Evolutionary conservation across 2,888 invertebrate species (phyloP).

Genomic region (Mesorhabditis belari): DNA sequence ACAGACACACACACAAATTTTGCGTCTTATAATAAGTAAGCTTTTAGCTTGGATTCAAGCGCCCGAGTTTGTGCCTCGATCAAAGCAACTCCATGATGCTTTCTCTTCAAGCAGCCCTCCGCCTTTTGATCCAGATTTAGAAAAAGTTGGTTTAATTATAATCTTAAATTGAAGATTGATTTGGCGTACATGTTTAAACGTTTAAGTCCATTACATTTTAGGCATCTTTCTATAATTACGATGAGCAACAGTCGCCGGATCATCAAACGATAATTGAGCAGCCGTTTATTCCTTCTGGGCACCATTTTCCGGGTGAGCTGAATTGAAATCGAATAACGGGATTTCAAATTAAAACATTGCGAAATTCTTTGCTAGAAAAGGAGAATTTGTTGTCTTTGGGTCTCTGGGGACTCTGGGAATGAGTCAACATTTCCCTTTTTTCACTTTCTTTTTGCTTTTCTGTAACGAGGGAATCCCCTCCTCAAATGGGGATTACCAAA

Average conservation of each 20-base stretch:
- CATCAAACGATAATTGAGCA: background rate
- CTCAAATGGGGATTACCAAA: background rate
- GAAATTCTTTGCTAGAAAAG: background rate
- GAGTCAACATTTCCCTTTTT: background rate
- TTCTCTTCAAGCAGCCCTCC: constrained; percentile 5
- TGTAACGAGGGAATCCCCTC: background rate
- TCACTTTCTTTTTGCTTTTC: background rate
- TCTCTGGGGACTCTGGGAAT: background rate
- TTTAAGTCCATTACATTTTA: no score
- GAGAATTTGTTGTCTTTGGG: no score
- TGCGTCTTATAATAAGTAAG: no score
- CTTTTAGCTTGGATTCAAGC: constrained; percentile 40
- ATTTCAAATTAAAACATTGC: background rate
- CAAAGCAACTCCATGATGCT: constrained; percentile 18
- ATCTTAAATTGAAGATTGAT: background rate
- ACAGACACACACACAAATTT: no score
- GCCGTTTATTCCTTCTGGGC: background rate
- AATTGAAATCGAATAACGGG: no score
- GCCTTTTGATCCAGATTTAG: background rate
- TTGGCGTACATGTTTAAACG: background rate
- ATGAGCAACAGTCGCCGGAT: no score
- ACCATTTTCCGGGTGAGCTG: background rate
- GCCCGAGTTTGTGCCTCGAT: constrained; percentile 36
- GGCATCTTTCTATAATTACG: no score
- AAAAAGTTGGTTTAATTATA: background rate